Base-by-base conservation (phyloP, 1,140 invertebrate species). In the Listronotus oregonensis region DNA sequence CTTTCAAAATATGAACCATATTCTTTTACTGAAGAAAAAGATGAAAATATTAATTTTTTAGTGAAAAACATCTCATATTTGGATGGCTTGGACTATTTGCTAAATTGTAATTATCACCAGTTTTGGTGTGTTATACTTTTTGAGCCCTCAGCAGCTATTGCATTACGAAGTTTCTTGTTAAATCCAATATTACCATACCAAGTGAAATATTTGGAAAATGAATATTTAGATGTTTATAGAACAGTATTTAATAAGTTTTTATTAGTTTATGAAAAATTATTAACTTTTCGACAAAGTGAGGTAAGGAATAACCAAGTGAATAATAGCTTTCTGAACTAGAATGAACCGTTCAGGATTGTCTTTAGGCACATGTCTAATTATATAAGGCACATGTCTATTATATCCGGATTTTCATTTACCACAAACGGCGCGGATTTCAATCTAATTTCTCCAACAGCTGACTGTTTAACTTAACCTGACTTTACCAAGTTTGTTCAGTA, bases 91-190 rank as follows among this genome's bases (percentile, higher is more conserved):
- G 59, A 74, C 14, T 72, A 67, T 66, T 63, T 76, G 17, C 17
- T 73, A 32, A 68, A 66, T 37, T 75, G 73, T 52, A 70, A 66
- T 50, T 76, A 70, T 56, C 73, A 75, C 50, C 73, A 75, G 21
- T 76, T 76, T 68, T 76, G 75, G 75, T 75, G 73, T 67, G 71
- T 64, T 39, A 67, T 76, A 18, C 56, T 73, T 44, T 76, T 68
- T 68, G 71, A 75, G 66, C 64, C 72, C 12, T 66, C 64, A 37
- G 66, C 69, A 47, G 32, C 47, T 17, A 18, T 58, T 51, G 54
- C 66, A 44, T 46, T 76, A 39, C 61, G 64, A 31, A 70, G 69
- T 67, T 75, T 74, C 59, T 54, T 76, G 17, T 54, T 70, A 40
- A 70, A 68, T 62, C 67, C 73, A 15, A 57, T 76, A 40, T 49